Base-by-base conservation (phyloP, 2,888 invertebrate species). In the Trachelus troglodyta region DNA sequence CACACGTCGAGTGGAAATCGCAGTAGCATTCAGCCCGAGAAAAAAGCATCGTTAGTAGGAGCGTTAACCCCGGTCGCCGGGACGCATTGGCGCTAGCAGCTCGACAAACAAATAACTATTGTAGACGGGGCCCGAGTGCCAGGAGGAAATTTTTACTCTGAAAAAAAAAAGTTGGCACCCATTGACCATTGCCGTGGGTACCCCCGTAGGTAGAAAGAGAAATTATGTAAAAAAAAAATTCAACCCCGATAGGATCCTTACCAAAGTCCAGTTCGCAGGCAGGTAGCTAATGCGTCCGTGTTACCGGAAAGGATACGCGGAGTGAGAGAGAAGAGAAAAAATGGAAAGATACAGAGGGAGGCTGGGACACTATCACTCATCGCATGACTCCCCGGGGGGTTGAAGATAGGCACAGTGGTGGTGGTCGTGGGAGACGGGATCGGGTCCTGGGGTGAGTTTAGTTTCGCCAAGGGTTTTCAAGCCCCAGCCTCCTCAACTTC, bases 361-460 rank as follows among this genome's bases (percentile, higher is more conserved):
- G 31, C 33, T 33, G 78, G 80, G 80, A 77, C 81, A 79, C 83
- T 88, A 89, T 89, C 89, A 87, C 84, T 89, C 89, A 88, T 88
- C 87, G 85, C 81, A 83, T 77, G 81, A 79, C 79, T 88, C 89
- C 87, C 90, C 40, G 75, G 88, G 85, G 90, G 82, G 85, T 83
- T 77, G 76, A 84, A 86, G 87, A 89, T 87, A 88, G 83, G 83
- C 84, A 74, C 69, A 69, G 31, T 69, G 34, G 40, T 69, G 76
- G 75, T 12, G 12, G 11, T 11, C 33, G 33, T 33, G 35, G 35
- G 35, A 12, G 81, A 80, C 80, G 69, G 77, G 77, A 69, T 76
- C 73, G 74, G 34, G 69, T 37, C 68, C 30, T 73, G 81, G 40
- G 78, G 80, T 80, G 78, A 81, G 77, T 81, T 15, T 80, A 77